These are phyloP conservation scores for Tipula vernalis DNA, from an alignment of 2,888 invertebrate genomes.

Conservation along the genomic window DNA sequence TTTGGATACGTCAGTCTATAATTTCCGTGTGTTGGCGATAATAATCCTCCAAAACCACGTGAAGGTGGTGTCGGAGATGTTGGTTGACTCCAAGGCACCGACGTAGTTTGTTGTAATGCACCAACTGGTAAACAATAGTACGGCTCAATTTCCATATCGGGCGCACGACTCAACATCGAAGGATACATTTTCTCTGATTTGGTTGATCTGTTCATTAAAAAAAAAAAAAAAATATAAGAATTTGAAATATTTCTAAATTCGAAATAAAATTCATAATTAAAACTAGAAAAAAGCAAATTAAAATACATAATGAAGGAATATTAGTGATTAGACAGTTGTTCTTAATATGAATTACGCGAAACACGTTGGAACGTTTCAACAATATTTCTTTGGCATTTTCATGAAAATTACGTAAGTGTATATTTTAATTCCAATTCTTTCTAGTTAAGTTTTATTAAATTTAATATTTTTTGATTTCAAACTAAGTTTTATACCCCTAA, in stretches of 20 bases:
- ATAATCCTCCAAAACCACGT: slow-evolving; percentile 35
- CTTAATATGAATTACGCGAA: not conserved
- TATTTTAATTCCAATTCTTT: too few species aligned
- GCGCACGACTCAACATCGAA: slow-evolving; percentile 73
- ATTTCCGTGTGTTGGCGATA: slow-evolving; percentile 47
- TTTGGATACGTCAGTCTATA: slow-evolving; percentile 51
- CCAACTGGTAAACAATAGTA: slow-evolving; percentile 75
- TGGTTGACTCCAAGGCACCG: slow-evolving; percentile 56
- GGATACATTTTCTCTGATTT: slow-evolving; percentile 92
- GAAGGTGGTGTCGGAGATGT: slow-evolving; percentile 54
- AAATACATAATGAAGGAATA: not conserved
- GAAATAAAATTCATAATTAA: not conserved
- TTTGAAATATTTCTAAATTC: not conserved
- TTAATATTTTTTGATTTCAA: too few species aligned
- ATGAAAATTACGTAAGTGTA: too few species aligned
- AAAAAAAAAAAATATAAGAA: not conserved
- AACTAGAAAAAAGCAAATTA: not conserved
- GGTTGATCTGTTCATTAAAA: slow-evolving; percentile 56
- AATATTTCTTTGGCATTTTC: not conserved
- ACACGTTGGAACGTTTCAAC: not conserved
- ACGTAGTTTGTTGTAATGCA: slow-evolving; percentile 31
- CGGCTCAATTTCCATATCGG: slow-evolving; percentile 73
- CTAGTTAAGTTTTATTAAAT: too few species aligned
- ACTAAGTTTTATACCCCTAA: too few species aligned
- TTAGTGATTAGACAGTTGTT: not conserved